These are phyloP conservation scores for Lingula anatina DNA, from an alignment of 2,888 invertebrate genomes.

Conservation along the genomic window DNA sequence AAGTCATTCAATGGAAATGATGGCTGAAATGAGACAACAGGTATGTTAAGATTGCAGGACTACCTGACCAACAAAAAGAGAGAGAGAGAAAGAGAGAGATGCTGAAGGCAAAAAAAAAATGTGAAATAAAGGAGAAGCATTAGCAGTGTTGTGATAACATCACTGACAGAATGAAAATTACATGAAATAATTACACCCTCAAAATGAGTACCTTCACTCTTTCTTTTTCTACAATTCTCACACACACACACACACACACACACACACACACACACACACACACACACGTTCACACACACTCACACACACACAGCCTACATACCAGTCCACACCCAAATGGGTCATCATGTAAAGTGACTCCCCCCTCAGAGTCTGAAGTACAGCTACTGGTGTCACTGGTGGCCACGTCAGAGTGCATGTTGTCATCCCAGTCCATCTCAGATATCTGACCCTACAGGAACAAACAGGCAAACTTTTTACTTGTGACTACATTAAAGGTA, in stretches of 20 bases:
- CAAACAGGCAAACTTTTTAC: no score
- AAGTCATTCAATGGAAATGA: no score
- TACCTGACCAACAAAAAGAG: no score
- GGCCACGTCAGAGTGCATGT: conserved; percentile 40
- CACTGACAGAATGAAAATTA: not conserved
- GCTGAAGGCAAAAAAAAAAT: not conserved
- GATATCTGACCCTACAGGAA: no score
- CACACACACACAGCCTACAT: not conserved
- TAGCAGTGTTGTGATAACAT: not conserved
- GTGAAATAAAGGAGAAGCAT: not conserved
- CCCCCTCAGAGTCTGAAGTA: conserved; percentile 34
- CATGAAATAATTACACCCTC: no score
- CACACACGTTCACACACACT: no score
- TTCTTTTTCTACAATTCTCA: no score
- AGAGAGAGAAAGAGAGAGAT: conserved; percentile 1
- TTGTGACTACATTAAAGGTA: no score
- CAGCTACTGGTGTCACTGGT: conserved; percentile 30
- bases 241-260: conserved; percentile 2
- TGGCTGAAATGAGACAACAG: no score
- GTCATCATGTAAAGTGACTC: not conserved
- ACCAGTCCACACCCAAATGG: not conserved
- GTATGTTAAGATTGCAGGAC: no score
- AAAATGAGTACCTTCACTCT: no score
- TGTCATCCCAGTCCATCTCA: conserved; percentile 50
- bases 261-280: not conserved